Conservation (phyloP, 1,140 invertebrate species). For the Leptopilina boulardi region DNA sequence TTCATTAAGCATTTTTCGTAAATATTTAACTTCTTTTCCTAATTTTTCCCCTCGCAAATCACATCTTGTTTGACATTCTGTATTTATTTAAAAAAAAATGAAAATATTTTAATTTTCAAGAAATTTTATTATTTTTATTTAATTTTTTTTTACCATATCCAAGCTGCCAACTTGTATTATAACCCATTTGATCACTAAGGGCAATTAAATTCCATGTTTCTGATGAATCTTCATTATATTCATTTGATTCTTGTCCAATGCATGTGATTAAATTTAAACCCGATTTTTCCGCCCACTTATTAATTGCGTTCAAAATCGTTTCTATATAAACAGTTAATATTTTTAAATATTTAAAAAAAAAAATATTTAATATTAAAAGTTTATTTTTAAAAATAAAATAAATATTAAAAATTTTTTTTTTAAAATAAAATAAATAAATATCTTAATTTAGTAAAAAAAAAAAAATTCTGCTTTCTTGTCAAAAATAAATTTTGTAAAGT, state of each 20-base stretch:
- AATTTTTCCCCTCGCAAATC: constrained; percentile 64
- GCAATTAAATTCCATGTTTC: constrained; percentile 76
- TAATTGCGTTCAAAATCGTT: constrained; percentile 59
- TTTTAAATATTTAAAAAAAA: too few relatives aligned
- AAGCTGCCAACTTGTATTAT: constrained; percentile 80
- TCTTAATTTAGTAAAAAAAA: too few relatives aligned
- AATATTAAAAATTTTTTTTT: too few relatives aligned
- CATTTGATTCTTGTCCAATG: constrained; percentile 53
- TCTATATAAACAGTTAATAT: constrained; percentile 53
- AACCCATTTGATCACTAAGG: constrained; percentile 76
- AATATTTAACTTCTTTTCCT: constrained; percentile 75
- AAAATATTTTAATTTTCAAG: too few relatives aligned
- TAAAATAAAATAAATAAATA: too few relatives aligned
- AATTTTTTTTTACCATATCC: constrained; percentile 77
- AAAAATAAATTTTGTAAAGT: too few relatives aligned
- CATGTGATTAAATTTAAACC: constrained; percentile 65
- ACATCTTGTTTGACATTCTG: constrained; percentile 68
- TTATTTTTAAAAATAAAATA: too few relatives aligned
- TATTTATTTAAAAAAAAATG: too few relatives aligned
- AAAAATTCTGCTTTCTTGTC: too few relatives aligned
- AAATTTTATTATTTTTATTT: too few relatives aligned
- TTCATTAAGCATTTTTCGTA: constrained; percentile 78
- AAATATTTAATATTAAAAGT: too few relatives aligned
- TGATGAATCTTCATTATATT: constrained; percentile 43
- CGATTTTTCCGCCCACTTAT: constrained; percentile 64